phyloP scores from a whole-genome alignment of 2,888 invertebrate species.

The Stenodera caucasica region DNA sequence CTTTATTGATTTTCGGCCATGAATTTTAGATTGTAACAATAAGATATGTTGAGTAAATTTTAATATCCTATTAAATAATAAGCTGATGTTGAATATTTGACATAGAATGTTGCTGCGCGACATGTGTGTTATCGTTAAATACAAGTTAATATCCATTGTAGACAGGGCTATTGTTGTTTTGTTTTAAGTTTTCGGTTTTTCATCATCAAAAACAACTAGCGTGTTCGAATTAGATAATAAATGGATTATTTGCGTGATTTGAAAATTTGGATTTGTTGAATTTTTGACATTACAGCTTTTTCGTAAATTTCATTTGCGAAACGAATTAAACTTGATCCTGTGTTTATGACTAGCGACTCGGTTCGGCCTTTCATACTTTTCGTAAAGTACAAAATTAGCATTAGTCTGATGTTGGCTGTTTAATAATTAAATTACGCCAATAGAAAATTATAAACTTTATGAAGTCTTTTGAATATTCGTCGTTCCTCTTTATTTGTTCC shows the following conservation, averaged over 20 bases:
- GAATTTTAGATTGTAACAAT: too few relatives aligned
- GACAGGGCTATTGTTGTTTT: too few relatives aligned
- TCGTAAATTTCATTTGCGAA: conserved; percentile 22
- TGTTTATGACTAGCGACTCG: conserved; percentile 25
- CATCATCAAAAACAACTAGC: too few relatives aligned
- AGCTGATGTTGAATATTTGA: background rate
- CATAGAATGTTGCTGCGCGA: background rate
- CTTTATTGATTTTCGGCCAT: background rate
- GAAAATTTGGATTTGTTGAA: too few relatives aligned
- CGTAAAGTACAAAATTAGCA: conserved; percentile 27
- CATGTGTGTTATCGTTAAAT: background rate
- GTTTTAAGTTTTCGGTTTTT: too few relatives aligned
- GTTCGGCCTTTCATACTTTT: conserved; percentile 22
- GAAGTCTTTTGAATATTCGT: conserved; percentile 28
- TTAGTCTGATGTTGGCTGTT: conserved; percentile 20
- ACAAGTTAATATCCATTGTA: background rate
- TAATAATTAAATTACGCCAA: conserved; percentile 28
- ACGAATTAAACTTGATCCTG: conserved; percentile 28
- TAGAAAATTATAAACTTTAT: conserved; percentile 31
- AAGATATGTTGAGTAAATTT: background rate
- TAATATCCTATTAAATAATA: background rate
- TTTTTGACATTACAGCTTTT: background rate
- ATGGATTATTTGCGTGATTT: background rate
- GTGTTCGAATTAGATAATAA: background rate
- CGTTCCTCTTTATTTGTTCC: conserved; percentile 18